Evolutionary conservation across 1,140 invertebrate genomes (phyloP), one percentile per base, ranked within the genome.

Genomic region (Trichoplusia ni): DNA sequence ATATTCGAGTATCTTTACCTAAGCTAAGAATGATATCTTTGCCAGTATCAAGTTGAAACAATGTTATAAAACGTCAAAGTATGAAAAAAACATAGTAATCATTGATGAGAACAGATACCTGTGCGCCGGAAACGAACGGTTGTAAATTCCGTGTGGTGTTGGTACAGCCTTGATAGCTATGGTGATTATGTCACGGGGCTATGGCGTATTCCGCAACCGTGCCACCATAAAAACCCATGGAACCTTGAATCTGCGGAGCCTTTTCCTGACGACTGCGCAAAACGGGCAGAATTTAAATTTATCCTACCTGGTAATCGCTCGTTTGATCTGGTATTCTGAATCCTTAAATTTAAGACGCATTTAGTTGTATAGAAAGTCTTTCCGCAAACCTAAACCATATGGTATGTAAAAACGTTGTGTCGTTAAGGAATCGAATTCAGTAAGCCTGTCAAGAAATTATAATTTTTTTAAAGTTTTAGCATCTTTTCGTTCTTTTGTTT

Each of bases 171-270:
- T 72, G 63, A 62, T 53, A 31, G 9, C 21, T 37, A 60, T 60
- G 70, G 60, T 46, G 66, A 69, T 72, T 72, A 65, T 66, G 66
- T 69, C 70, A 65, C 58, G 49, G 49, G 25, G 16, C 42, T 35
- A 63, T 59, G 66, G 63, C 40, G 13, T 71, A 71, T 67, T 71
- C 65, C 21, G 46, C 21, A 42, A 19, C 9, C 40, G 69, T 67
- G 62, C 38, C 23, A 40, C 46, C 29, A 63, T 63, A 66, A 69
- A 64, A 64, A 33, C 25, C 23, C 14, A 54, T 18, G 13, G 51
- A 54, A 23, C 66, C 47, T 68, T 59, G 60, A 64, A 40, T 33
- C 46, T 46, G 14, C 9, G 46, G n/a, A n/a, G n/a, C n/a, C n/a
- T 54, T 42, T 59, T 67, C 38, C 38, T 67, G 42, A 25, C 38